Percentiles rank a stretch among this genome's conserved stretches.
Evolutionary conservation across 2,113 vertebrate genomes (phyloP).

Genomic region (Tapirus terrestris): DNA sequence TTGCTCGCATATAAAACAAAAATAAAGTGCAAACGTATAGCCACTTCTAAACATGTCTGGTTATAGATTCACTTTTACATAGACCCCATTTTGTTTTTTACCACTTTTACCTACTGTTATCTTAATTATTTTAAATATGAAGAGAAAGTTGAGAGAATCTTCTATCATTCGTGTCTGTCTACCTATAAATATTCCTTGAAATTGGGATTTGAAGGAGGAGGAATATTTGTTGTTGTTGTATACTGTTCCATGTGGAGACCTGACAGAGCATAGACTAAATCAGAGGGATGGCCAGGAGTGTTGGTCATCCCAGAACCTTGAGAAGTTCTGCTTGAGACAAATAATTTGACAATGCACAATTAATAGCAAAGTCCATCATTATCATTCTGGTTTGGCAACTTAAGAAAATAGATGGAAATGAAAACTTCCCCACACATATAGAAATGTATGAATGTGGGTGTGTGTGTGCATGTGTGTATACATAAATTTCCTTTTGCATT

Average conservation of each 20-base stretch:
- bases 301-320: not conserved
- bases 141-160: not conserved
- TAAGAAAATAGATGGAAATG: not conserved
- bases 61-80: not conserved
- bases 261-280: not conserved
- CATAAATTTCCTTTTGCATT: slow-evolving; percentile 49
- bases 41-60: not conserved
- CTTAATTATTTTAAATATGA: not conserved
- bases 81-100: not conserved
- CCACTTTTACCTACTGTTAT: not conserved
- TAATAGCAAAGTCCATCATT: not conserved
- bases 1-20: not conserved
- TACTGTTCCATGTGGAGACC: not conserved
- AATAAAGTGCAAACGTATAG: not conserved
- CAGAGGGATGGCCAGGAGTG: not conserved
- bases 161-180: not conserved
- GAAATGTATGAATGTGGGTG: not conserved
- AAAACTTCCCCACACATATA: not conserved
- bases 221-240: not conserved
- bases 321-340: slow-evolving; percentile 64
- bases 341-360: slow-evolving; percentile 50
- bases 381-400: not conserved
- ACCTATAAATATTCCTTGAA: not conserved
- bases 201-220: not conserved
- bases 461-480: not conserved